Evolutionary conservation across 2,797 vertebrate species (phyloP).

Genomic region (Hippocampus kuda): DNA sequence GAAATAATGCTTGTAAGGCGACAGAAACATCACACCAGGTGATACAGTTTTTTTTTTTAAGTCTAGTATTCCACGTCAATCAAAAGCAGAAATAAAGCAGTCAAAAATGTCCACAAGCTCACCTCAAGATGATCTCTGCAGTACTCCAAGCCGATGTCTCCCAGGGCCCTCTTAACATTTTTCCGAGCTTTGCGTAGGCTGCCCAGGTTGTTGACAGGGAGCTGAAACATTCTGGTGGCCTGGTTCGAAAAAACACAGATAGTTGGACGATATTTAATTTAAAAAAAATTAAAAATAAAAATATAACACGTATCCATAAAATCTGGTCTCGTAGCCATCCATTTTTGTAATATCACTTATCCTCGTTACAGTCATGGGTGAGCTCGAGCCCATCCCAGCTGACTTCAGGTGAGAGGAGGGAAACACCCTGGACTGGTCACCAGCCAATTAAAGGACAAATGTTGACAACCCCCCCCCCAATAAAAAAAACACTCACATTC

Average conservation of each 20-base stretch:
- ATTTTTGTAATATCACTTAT: background rate
- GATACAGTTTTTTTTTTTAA: background rate
- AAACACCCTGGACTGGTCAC: background rate
- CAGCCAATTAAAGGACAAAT: no score
- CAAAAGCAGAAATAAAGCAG: background rate
- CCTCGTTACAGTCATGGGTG: background rate
- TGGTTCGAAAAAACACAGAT: slow-evolving; percentile 40
- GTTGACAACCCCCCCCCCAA: no score
- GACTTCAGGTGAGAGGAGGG: background rate
- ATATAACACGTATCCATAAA: background rate
- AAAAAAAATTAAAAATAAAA: no score
- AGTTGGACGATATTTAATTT: background rate
- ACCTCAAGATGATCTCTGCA: slow-evolving; percentile 95
- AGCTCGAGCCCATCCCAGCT: no score
- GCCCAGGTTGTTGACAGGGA: slow-evolving; percentile 99
- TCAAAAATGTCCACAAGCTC: slow-evolving; percentile 39
- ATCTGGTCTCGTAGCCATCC: background rate
- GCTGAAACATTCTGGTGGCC: slow-evolving; percentile 97
- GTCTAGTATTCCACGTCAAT: background rate
- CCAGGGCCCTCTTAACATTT: slow-evolving; percentile 97
- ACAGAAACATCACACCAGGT: background rate
- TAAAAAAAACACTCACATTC: no score
- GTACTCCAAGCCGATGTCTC: slow-evolving; percentile 98
- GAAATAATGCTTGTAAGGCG: background rate
- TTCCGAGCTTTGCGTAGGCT: slow-evolving; percentile 98